Evolutionary conservation across 2,888 invertebrate genomes (phyloP), one percentile per base, ranked within the genome.

Genomic region (Drosophila robusta): DNA sequence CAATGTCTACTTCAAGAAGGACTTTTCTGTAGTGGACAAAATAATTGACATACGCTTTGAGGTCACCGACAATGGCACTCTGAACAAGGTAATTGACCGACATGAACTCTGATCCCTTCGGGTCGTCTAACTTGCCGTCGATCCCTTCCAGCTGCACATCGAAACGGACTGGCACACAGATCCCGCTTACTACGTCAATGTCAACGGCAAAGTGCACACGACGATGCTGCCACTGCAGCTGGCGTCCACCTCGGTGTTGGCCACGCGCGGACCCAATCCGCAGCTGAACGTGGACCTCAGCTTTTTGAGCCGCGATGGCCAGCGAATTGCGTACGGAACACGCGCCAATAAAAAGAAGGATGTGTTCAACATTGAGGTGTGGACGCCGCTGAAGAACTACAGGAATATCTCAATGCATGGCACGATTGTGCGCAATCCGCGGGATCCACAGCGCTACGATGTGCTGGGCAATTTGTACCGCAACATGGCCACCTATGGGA

Each of bases 21-120:
- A 96, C 81, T 95, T 95, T 70, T 94, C 95, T 0, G 94, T 94
- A 0, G 91, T 93, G 0, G 95, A 95, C 76, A 96, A 95, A 71
- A 91, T 93, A 2, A 86, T 96, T 0, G 94, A 94, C 29, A 93
- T 95, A 3, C 94, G 94, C 11, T 93, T 96, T 45, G 94, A 94
- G 51, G 93, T 95, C 18, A 92, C 93, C 3, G 94, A 95, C 69
- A 93, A 94, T 12, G 92, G 93, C 3, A 93, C 93, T 9, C 89
- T 93, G 34, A 94, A 93, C 75, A 94, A 93, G 87, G 94, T 94
- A 74, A 92, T 5, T 18, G 24, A 6, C 12, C 12, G 2, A n/a
- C 7, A 2, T 11, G 2, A 12, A 1, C 12, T 41, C 32, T 3
- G n/a, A 29, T 45, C 9, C 2, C 8, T 2, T 2, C 7, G 2